Percentiles rank a stretch among this genome's conserved stretches.
Conservation (phyloP, 1,140 invertebrate genomes). For the Drosophila asahinai region DNA sequence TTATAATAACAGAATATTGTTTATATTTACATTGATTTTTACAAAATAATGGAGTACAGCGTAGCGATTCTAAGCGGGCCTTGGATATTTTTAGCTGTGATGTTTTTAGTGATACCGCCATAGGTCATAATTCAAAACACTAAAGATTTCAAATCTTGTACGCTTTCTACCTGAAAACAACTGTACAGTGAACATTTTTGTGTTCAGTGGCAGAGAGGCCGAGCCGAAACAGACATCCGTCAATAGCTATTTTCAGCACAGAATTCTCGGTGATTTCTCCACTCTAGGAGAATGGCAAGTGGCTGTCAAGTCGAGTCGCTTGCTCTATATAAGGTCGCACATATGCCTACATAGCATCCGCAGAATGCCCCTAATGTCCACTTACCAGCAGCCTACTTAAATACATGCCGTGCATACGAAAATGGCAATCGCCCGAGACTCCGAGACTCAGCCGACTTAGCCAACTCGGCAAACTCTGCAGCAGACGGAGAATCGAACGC, state of each 20-base stretch:
- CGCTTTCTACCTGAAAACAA: constrained; percentile 19
- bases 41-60: background rate
- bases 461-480: constrained; percentile 11
- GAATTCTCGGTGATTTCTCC: constrained; percentile 67
- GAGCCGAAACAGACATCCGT: constrained; percentile 41
- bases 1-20: background rate
- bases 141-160: constrained; percentile 8
- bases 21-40: background rate
- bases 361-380: constrained; percentile 79
- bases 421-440: constrained; percentile 41
- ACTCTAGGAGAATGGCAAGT: constrained; percentile 60
- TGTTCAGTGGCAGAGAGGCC: constrained; percentile 22
- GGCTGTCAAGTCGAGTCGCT: constrained; percentile 51
- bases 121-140: constrained; percentile 7
- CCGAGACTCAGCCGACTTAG: background rate
- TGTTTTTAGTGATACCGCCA: background rate
- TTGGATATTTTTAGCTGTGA: background rate
- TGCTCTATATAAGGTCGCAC: constrained; percentile 78
- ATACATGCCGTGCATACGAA: constrained; percentile 76
- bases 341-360: constrained; percentile 66
- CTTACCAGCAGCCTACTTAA: constrained; percentile 74
- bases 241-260: constrained; percentile 50
- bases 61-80: background rate
- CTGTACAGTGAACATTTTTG: constrained; percentile 13
- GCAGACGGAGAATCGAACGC: constrained; percentile 7